Base-by-base conservation (phyloP, 1,140 invertebrate species). In the Nixonia krombeini region DNA sequence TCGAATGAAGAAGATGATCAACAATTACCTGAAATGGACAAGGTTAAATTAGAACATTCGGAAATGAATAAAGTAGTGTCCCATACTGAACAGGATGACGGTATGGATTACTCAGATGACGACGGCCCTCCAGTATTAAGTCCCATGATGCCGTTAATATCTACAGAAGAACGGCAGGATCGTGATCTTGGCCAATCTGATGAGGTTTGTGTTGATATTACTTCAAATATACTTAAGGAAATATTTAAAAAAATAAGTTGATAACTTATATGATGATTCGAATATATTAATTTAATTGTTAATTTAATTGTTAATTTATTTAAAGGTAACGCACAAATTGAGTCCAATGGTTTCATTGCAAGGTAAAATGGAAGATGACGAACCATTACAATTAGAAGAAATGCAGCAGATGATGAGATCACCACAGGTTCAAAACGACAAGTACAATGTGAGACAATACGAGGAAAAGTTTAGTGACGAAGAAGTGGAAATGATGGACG, bases 61-160 rank as follows among this genome's bases (percentile, higher is more conserved):
- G 23, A 23, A 12, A 17, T 17, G 2, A 26, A 0, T 4, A 33
- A 45, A 9, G 37, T 42, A 5, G 15, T 44, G 8, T 23, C 0
- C 0, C 47, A 56, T 12, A 10, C 8, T 40, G n/a, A n/a, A 16
- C 4, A 44, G 49, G 1, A 44, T 55, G 38, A 72, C 8, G 61
- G 51, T 2, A 72, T 72, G 56, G 76, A 78, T 25, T 76, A 76
- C 16, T 76, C 72, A 1, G 82, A 84, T 9, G 82, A 86, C 9
- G 84, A 85, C 10, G 84, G 81, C 9, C 81, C 80, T 8, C 79
- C 81, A 0, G 72, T 82, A n/a, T 49, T 84, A 6, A 85, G 80
- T 59, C 80, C 79, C 1, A 81, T 82, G 66, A 77, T 83, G 70
- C 81, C 81, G 1, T 47, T 81, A 6, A 57, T 61, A 46, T 64